A percentile compares a stretch with the other conserved stretches of the same genome.
Evolutionary conservation across 2,888 invertebrate genomes (phyloP).

Genomic region (Selenia dentaria): DNA sequence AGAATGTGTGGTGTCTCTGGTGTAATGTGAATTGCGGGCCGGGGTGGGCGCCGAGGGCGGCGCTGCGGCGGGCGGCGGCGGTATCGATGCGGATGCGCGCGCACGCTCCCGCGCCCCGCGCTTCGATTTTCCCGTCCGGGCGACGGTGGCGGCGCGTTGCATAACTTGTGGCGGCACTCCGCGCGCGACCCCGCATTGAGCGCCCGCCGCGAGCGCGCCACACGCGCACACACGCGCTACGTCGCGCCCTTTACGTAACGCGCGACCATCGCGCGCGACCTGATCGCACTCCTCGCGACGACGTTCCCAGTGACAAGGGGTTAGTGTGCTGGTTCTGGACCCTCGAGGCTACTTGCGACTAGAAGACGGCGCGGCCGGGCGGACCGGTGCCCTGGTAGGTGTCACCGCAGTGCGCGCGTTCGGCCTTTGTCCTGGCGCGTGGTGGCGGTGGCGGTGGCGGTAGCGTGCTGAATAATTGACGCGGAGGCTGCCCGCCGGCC

Average conservation of each 20-base stretch:
- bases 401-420: constrained; percentile 65
- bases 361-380: constrained; percentile 49
- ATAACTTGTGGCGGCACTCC: constrained; percentile 80
- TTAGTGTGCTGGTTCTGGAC: constrained; percentile 58
- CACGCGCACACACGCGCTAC: constrained; percentile 69
- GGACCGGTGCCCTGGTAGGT: constrained; percentile 73
- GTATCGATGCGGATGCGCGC: constrained; percentile 75
- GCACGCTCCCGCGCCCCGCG: constrained; percentile 63
- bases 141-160: constrained; percentile 79
- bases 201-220: constrained; percentile 78
- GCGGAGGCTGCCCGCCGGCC: constrained; percentile 77
- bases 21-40: constrained; percentile 64
- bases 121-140: constrained; percentile 74
- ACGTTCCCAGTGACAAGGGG: constrained; percentile 61
- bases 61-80: constrained; percentile 43
- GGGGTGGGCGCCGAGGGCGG: constrained; percentile 40
- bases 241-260: constrained; percentile 81
- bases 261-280: constrained; percentile 68
- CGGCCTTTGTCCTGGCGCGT: constrained; percentile 65
- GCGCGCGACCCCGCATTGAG: constrained; percentile 80
- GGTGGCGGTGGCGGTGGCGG: constrained; percentile 57
- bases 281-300: constrained; percentile 41
- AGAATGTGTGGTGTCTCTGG: constrained; percentile 41
- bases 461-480: constrained; percentile 79
- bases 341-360: constrained; percentile 43